Base-by-base conservation (phyloP, 2,888 invertebrate genomes). In the Gari tellinella region DNA sequence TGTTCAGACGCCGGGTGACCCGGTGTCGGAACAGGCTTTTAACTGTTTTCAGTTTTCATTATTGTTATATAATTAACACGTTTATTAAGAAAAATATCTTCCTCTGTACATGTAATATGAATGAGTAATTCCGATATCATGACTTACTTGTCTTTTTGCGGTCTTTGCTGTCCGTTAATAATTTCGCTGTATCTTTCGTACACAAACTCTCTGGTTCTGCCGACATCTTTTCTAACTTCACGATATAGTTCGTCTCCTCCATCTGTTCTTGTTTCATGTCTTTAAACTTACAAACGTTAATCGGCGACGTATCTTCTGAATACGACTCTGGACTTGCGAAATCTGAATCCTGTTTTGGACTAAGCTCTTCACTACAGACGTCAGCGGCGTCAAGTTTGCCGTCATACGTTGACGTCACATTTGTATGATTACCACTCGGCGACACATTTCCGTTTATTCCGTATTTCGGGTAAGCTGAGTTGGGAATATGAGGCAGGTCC, bases 161-260 rank as follows among this genome's bases (percentile, higher is more conserved):
- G 2, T 77, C 77, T 12, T 48, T 58, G 7, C 21, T 41, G n/a
- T 63, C 52, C 4, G 7, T 31, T 14, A 48, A 8, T 17, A 31
- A 4, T 56, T 73, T 72, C 8, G 48, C 2, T n/a, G 68, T 43
- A 17, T 73, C 72, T 38, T 63, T 61, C 0, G 53, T 23, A 17
- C 68, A 58, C n/a, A 65, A 53, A 1, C 66, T 23, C 25, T 68
- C 64, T 7, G 31, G 31, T 4, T 74, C 74, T 2, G 70, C 46
- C 0, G 78, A 79, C 68, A 79, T 79, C 49, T 79, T 79, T 51
- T 79, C 78, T 26, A 79, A 60, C 48, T 79, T 79, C 5, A 79
- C 78, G 41, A 79, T 79, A 60, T 79, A 79, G 43, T 79, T 79
- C 1, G 70, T 74, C 43, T 75, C 75, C 0, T 74, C 73, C 46